Percentiles rank a stretch among this genome's conserved stretches.
Evolutionary conservation across 2,113 vertebrate species (phyloP).

Genomic region (Ibidorhyncha struthersii): DNA sequence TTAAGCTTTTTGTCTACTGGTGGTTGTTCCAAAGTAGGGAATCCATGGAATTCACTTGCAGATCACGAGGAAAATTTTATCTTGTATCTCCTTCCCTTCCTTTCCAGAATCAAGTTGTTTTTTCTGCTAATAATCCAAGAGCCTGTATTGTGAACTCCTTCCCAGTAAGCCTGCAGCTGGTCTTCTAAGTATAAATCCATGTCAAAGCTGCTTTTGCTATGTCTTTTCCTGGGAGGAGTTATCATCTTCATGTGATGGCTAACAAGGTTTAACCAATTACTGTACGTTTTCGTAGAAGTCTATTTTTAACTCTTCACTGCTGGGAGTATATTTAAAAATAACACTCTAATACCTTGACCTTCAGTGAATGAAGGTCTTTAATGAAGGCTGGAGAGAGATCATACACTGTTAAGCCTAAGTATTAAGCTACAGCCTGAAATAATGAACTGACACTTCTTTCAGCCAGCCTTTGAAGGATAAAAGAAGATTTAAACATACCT

Average conservation of each 20-base stretch:
- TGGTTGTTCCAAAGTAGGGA: not conserved
- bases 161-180: conserved; percentile 12
- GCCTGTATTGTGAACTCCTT: not conserved
- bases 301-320: conserved; percentile 66
- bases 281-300: conserved; percentile 44
- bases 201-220: conserved; percentile 60
- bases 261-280: conserved; percentile 74
- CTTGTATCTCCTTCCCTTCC: not conserved
- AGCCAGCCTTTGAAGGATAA: conserved; percentile 31
- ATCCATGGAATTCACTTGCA: conserved; percentile 18
- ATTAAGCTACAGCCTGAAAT: conserved; percentile 43
- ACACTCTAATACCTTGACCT: conserved; percentile 64
- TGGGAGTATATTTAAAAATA: conserved; percentile 69
- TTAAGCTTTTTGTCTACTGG: not conserved
- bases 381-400: not conserved
- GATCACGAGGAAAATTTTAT: not conserved
- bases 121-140: conserved; percentile 17
- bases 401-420: not conserved
- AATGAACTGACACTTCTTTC: conserved; percentile 47
- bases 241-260: conserved; percentile 63
- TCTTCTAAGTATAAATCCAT: conserved; percentile 60
- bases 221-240: conserved; percentile 66
- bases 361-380: conserved; percentile 33
- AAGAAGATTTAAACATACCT: conserved; percentile 44
- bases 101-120: not conserved